Evolutionary conservation across 2,797 vertebrate genomes (phyloP).

Genomic region (Aulostomus chinensis): DNA sequence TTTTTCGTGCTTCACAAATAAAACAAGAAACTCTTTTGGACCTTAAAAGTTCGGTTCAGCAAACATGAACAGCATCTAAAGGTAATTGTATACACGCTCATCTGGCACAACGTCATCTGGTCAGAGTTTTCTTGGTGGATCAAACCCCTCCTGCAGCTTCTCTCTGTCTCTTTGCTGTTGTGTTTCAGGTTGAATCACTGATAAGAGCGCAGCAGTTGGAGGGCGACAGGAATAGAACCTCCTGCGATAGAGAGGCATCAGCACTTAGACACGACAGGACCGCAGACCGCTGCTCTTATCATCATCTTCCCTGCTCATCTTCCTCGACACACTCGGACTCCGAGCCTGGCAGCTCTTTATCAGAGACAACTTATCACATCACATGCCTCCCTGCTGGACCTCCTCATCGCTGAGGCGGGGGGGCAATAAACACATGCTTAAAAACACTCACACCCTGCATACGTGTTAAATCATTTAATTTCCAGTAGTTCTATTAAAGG

Average conservation of each 20-base stretch:
- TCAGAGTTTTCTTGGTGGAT: too few relatives aligned
- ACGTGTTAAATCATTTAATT: conserved; percentile 6
- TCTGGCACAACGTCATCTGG: too few relatives aligned
- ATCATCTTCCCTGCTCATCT: conserved; percentile 22
- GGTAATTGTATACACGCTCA: too few relatives aligned
- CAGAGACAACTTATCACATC: conserved; percentile 42
- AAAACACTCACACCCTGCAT: conserved; percentile 1
- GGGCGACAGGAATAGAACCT: conserved; percentile 50
- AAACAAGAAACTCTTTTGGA: too few relatives aligned
- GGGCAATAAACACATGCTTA: conserved; percentile 4
- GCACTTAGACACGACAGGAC: conserved; percentile 36
- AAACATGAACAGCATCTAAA: too few relatives aligned
- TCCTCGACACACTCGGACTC: conserved; percentile 1
- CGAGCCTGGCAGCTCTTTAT: conserved; percentile 39
- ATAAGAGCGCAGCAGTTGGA: conserved; percentile 22
- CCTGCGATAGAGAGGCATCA: conserved; percentile 22
- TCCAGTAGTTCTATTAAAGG: background rate
- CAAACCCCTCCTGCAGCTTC: too few relatives aligned
- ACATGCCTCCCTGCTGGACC: conserved; percentile 27
- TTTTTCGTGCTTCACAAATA: too few relatives aligned
- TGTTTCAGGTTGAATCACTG: conserved; percentile 27
- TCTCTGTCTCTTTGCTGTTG: conserved; percentile 7
- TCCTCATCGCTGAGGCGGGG: conserved; percentile 6
- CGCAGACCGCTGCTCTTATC: conserved; percentile 42
- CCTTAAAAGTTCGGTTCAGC: too few relatives aligned